phyloP scores from a whole-genome alignment of 2,888 invertebrate species.

The Andrena praecox region DNA sequence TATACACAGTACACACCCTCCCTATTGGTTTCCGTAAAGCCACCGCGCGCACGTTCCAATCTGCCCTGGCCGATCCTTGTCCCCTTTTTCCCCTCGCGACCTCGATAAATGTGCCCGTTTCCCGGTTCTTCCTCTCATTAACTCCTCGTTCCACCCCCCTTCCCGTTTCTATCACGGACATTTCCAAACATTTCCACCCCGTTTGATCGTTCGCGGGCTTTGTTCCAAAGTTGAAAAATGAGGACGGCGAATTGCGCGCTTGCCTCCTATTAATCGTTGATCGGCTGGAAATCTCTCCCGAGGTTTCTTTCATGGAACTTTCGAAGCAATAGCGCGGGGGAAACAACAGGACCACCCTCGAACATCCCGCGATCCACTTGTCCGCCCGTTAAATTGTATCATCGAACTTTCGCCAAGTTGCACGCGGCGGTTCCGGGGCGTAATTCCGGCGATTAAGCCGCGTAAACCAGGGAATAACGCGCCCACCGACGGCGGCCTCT shows the following conservation, averaged over 20 bases:
- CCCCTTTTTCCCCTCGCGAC: background rate
- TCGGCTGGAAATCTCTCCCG: background rate
- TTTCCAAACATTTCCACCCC: slow-evolving; percentile 2
- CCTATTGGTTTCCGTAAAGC: slow-evolving; percentile 48
- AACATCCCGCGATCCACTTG: slow-evolving; percentile 31
- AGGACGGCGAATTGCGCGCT: no score
- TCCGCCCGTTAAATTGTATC: slow-evolving; percentile 33
- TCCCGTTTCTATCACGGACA: background rate
- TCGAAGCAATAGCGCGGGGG: background rate
- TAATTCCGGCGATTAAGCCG: slow-evolving; percentile 40
- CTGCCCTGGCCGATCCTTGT: slow-evolving; percentile 3
- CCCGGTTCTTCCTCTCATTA: slow-evolving; percentile 7
- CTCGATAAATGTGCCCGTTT: slow-evolving; percentile 18
- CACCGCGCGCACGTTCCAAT: slow-evolving; percentile 25
- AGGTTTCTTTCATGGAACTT: background rate
- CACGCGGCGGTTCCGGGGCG: slow-evolving; percentile 17
- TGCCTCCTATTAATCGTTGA: no score
- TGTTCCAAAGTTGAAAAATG: background rate
- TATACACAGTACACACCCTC: slow-evolving; percentile 45
- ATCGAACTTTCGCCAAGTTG: slow-evolving; percentile 34
- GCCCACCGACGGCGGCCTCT: slow-evolving; percentile 2
- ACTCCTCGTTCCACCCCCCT: background rate
- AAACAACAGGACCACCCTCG: background rate
- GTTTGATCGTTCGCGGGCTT: background rate
- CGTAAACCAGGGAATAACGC: slow-evolving; percentile 33